phyloP scores from a whole-genome alignment of 2,113 vertebrate genomes.

The Dendrocopos noguchii region DNA sequence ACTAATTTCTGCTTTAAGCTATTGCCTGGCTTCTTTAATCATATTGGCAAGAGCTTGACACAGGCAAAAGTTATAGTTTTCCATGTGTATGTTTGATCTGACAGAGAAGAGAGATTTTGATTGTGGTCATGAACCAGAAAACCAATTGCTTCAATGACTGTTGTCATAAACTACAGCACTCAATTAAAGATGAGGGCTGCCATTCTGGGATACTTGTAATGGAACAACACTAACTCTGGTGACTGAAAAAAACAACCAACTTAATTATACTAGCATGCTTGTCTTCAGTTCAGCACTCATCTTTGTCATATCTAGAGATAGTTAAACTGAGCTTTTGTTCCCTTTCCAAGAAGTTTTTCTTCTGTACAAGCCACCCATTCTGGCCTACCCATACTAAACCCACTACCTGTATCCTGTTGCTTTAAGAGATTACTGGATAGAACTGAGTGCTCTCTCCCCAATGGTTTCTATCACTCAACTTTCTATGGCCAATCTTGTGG shows the following conservation, averaged over 20 bases:
- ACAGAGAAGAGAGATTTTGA: not conserved
- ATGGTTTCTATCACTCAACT: not conserved
- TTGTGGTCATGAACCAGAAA: not conserved
- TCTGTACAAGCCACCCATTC: not conserved
- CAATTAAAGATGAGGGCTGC: not conserved
- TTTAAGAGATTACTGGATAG: too few relatives aligned
- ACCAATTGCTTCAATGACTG: not conserved
- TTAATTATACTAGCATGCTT: not conserved
- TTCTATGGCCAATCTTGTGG: not conserved
- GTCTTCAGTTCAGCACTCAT: not conserved
- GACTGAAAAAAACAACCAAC: not conserved
- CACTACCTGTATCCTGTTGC: accelerated
- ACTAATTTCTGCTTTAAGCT: not conserved
- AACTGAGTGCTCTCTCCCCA: not conserved
- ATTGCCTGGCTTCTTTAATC: not conserved
- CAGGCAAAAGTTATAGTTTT: not conserved
- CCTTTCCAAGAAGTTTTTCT: not conserved
- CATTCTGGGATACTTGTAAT: not conserved
- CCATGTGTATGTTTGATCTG: not conserved
- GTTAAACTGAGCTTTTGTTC: not conserved
- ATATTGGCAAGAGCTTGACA: not conserved
- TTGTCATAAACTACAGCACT: not conserved
- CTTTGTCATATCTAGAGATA: not conserved
- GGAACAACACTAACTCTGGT: not conserved
- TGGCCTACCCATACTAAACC: not conserved